These are phyloP conservation scores for Drosophila merina DNA, from an alignment of 2,888 invertebrate genomes.

Conservation along the genomic window DNA sequence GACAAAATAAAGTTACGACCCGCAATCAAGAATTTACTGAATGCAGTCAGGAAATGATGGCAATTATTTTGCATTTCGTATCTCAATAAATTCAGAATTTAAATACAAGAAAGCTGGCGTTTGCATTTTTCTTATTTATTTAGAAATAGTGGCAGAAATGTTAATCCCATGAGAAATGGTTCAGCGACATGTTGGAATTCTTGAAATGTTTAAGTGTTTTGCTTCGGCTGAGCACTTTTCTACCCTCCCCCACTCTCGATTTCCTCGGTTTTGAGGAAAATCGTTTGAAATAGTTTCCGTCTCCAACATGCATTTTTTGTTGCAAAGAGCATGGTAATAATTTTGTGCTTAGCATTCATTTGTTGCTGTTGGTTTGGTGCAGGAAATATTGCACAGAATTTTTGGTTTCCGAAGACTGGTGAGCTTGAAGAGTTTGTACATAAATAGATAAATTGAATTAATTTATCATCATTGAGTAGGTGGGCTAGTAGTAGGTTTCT, in stretches of 20 bases:
- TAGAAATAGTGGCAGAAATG: not conserved
- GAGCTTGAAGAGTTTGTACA: not conserved
- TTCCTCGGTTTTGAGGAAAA: not conserved
- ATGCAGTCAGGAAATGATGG: slow-evolving; percentile 27
- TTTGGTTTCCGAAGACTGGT: not conserved
- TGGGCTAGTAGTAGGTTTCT: too few species aligned
- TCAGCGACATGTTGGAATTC: slow-evolving; percentile 1
- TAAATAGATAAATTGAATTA: not conserved
- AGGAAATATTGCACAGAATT: not conserved
- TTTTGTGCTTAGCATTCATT: slow-evolving; percentile 4
- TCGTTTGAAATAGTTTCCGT: not conserved
- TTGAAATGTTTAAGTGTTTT: slow-evolving; percentile 2
- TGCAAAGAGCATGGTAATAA: not conserved
- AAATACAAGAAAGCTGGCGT: not conserved
- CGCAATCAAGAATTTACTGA: slow-evolving; percentile 30
- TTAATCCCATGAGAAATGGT: not conserved
- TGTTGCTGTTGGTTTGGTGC: not conserved
- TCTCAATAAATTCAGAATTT: slow-evolving; percentile 20
- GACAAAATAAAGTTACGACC: not conserved
- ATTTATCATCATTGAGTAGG: too few species aligned
- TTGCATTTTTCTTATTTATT: slow-evolving; percentile 1
- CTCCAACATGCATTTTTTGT: not conserved
- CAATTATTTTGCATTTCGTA: slow-evolving; percentile 55
- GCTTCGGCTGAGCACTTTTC: not conserved
- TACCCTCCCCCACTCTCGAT: not conserved